phyloP scores from a whole-genome alignment of 2,113 vertebrate species.

The Sialia sialis region DNA sequence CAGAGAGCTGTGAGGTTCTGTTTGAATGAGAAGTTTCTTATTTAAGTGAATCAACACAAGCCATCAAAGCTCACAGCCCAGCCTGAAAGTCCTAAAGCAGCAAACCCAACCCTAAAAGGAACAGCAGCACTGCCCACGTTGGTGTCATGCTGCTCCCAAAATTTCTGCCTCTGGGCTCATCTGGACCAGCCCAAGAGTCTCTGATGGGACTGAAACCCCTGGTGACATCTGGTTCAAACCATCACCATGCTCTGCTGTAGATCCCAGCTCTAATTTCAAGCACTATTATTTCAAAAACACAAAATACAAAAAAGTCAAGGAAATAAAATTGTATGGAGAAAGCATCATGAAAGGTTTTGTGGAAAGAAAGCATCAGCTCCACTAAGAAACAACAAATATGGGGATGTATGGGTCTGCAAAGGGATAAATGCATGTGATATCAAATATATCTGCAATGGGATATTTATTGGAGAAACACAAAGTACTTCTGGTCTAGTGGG shows the following conservation, averaged over 20 bases:
- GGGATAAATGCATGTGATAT: neutral
- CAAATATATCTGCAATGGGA: neutral
- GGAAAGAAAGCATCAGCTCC: neutral
- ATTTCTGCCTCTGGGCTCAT: neutral
- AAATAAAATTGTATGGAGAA: neutral
- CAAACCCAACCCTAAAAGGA: neutral
- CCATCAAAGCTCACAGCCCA: neutral
- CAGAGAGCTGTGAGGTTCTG: neutral
- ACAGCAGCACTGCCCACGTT: accelerated
- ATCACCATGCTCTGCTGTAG: accelerated
- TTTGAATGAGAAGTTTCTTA: neutral
- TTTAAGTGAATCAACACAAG: neutral
- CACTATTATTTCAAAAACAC: too few relatives aligned
- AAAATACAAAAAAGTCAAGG: neutral
- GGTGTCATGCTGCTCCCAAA: accelerated
- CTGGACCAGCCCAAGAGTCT: neutral
- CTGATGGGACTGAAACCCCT: neutral
- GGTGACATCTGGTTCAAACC: neutral
- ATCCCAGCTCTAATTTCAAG: neutral
- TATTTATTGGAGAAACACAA: neutral
- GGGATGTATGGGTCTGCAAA: neutral
- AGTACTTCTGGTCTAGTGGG: neutral
- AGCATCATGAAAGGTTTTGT: neutral
- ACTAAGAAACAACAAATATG: neutral
- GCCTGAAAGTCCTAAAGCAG: neutral